These are phyloP conservation scores for Drosophila serrata DNA, from an alignment of 1,140 invertebrate species.

Conservation along the genomic window DNA sequence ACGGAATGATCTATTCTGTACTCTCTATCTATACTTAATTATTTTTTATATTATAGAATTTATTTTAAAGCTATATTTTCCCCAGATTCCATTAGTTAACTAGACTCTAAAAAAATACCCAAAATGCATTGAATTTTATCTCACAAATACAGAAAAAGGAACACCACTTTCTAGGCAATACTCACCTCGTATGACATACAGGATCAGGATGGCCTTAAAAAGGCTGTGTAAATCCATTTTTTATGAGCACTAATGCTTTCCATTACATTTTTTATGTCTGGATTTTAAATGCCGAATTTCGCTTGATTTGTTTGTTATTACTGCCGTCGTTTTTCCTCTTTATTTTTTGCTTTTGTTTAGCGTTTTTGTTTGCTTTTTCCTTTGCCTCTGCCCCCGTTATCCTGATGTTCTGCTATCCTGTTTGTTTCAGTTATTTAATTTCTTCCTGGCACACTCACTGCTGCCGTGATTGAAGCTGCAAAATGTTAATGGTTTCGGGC, in stretches of 20 bases:
- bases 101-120: background rate
- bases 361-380: slow-evolving; percentile 15
- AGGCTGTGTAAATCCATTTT: slow-evolving; percentile 85
- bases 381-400: background rate
- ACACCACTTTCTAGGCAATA: slow-evolving; percentile 16
- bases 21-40: too few relatives aligned
- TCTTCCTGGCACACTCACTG: slow-evolving; percentile 23
- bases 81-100: slow-evolving; percentile 2
- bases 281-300: slow-evolving; percentile 77
- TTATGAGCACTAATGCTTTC: slow-evolving; percentile 84
- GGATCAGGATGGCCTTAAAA: slow-evolving; percentile 85
- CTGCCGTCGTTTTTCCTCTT: slow-evolving; percentile 14
- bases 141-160: background rate
- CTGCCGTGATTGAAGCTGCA: slow-evolving; percentile 60
- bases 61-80: background rate
- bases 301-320: slow-evolving; percentile 59
- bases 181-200: slow-evolving; percentile 84
- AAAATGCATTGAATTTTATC: background rate
- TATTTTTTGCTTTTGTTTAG: slow-evolving; percentile 23
- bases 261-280: slow-evolving; percentile 85
- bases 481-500: slow-evolving; percentile 65
- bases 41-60: too few relatives aligned
- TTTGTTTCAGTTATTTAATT: slow-evolving; percentile 59
- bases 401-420: slow-evolving; percentile 16
- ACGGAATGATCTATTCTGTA: too few relatives aligned